Conservation (phyloP, 1,140 invertebrate genomes). For the Chironomus tepperi region DNA sequence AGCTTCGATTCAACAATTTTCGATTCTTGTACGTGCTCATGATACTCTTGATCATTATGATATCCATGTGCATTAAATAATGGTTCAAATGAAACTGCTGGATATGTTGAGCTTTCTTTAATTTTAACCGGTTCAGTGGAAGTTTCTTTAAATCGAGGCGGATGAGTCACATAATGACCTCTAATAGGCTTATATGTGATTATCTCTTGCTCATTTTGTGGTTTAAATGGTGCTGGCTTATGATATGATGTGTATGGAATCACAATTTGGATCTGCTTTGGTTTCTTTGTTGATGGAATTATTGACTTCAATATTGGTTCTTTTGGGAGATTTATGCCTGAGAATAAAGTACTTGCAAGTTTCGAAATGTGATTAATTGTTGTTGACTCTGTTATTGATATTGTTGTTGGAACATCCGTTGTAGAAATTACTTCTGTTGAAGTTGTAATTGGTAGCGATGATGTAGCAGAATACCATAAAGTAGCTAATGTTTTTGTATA, state of each 20-base stretch:
- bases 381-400: conserved; percentile 37
- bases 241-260: conserved; percentile 63
- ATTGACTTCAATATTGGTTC: no score
- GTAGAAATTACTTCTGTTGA: conserved; percentile 34
- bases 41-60: conserved; percentile 36
- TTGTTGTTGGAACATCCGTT: conserved; percentile 34
- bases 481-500: neutral
- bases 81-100: conserved; percentile 27
- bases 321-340: conserved; percentile 18
- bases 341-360: conserved; percentile 31
- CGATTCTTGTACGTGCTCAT: conserved; percentile 37
- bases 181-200: conserved; percentile 34
- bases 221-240: conserved; percentile 47
- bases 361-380: conserved; percentile 34
- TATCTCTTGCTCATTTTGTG: conserved; percentile 34
- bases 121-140: conserved; percentile 31
- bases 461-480: conserved; percentile 24
- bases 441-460: conserved; percentile 31
- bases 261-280: conserved; percentile 62
- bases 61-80: conserved; percentile 33
- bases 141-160: conserved; percentile 4
- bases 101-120: conserved; percentile 33
- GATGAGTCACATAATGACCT: conserved; percentile 31
- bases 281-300: conserved; percentile 32
- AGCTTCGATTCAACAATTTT: conserved; percentile 38